Base-by-base conservation (phyloP, 2,113 vertebrate species). In the Trachemys scripta region DNA sequence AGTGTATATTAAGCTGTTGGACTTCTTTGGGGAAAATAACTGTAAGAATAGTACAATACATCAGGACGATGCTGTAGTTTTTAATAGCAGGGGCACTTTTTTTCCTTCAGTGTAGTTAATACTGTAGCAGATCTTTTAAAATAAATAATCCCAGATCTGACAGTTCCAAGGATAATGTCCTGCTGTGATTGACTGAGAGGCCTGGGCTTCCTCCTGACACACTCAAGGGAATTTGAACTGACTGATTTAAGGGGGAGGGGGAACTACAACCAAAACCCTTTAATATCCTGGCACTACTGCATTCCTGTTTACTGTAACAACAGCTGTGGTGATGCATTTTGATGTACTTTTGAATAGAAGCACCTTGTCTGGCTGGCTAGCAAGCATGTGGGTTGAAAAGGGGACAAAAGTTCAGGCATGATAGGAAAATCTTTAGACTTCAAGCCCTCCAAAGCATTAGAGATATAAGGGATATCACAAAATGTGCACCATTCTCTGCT, bases 81-180 rank as follows among this genome's bases (percentile, higher is more conserved):
- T 87, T 59, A 92, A 59, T 20, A 79, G 16, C 6, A 56, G 51
- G 27, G 8, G 25, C 1, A 13, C 24, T 50, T 13, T 85, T 82
- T 1, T 53, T 85, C 72, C 20, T 79, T 22, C 53, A 76, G 0
- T 76, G 86, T 82, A 53, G 22, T 19, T 90, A 89, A 5, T 38
- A 95, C 62, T 53, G 14, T 17, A 59, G 24, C 10, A 76, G 5
- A 76, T 59, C 9, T 16, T 85, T 94, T 87, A 57, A 92, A 92
- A 85, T 76, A 90, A 89, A 83, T 90, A 79, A 90, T 62, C 92
- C 57, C 85, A 49, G 69, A 85, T 59, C 57, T 86, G 80, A 45
- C 31, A 49, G 16, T 93, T 94, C 69, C 45, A 80, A 93, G 22
- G 29, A 89, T 62, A 91, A 82, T 1, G 3, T 89, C 51, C 88